phyloP scores from a whole-genome alignment of 2,113 vertebrate genomes.

The Callospermophilus lateralis region DNA sequence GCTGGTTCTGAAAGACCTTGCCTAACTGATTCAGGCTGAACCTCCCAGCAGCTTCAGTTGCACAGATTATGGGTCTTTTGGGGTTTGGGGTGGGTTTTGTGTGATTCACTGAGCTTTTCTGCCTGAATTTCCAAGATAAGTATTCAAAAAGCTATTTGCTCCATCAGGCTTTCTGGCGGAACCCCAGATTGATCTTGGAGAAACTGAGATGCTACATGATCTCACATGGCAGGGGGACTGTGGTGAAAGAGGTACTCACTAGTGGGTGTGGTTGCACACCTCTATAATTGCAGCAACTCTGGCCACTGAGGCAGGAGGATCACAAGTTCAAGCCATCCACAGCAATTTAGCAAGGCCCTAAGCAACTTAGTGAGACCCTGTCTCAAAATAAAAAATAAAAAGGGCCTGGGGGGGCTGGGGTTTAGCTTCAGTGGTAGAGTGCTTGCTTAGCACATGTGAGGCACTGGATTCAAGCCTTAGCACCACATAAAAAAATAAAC shows the following conservation, averaged over 20 bases:
- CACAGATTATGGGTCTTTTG: neutral
- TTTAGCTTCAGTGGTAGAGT: no score
- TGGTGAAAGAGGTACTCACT: neutral
- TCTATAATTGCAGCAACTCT: no score
- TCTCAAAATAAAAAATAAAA: no score
- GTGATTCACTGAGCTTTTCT: neutral
- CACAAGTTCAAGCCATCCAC: no score
- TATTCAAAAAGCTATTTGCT: constrained; percentile 30
- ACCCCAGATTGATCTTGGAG: neutral
- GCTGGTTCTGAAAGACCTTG: neutral
- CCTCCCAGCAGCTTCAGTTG: neutral
- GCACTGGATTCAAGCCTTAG: no score
- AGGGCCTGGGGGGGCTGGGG: no score
- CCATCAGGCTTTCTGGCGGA: constrained; percentile 12
- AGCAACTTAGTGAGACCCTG: no score
- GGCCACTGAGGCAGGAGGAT: no score
- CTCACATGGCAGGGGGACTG: neutral
- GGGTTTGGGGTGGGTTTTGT: neutral
- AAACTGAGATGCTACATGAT: neutral
- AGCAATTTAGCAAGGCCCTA: no score
- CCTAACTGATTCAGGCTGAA: neutral
- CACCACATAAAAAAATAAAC: no score
- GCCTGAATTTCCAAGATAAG: constrained; percentile 31
- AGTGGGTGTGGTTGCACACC: no score
- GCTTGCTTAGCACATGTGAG: no score